Conservation (phyloP, 37 sponge, comb jelly and placozoan species). For the Mnemiopsis leidyi region DNA sequence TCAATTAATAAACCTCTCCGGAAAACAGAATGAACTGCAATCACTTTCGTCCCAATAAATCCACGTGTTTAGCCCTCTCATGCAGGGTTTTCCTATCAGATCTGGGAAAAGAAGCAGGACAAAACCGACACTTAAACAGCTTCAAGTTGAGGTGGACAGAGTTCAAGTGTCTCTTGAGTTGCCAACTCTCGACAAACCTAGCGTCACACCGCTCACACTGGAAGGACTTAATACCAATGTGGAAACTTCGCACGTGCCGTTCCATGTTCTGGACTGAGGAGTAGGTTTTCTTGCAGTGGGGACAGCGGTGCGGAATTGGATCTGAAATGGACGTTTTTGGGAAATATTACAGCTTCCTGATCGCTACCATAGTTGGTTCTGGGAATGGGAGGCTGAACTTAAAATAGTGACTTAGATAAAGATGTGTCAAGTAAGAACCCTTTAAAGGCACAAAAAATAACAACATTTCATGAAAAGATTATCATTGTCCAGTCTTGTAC, state of each 20-base stretch:
- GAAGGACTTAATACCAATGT: neutral
- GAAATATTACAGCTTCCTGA: too few species aligned
- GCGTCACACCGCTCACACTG: neutral
- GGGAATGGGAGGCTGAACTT: too few species aligned
- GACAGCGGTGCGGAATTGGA: neutral
- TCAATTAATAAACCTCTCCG: too few species aligned
- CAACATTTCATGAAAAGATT: too few species aligned
- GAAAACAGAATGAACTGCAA: too few species aligned
- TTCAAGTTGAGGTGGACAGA: neutral
- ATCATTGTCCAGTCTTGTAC: too few species aligned
- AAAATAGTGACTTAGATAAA: too few species aligned
- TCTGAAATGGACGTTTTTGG: too few species aligned
- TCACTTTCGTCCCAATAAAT: too few species aligned
- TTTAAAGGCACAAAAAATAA: too few species aligned
- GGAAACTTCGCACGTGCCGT: neutral
- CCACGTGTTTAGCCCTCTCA: neutral
- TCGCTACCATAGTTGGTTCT: too few species aligned
- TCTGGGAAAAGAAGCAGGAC: neutral
- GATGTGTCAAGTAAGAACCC: too few species aligned
- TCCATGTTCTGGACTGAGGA: neutral
- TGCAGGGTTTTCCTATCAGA: neutral
- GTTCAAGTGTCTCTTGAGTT: constrained; percentile 32
- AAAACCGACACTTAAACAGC: neutral
- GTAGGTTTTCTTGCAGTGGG: neutral
- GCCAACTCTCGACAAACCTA: neutral